Evolutionary conservation across 2,797 vertebrate species (phyloP).

Genomic region (Phrynocephalus vlangalii): DNA sequence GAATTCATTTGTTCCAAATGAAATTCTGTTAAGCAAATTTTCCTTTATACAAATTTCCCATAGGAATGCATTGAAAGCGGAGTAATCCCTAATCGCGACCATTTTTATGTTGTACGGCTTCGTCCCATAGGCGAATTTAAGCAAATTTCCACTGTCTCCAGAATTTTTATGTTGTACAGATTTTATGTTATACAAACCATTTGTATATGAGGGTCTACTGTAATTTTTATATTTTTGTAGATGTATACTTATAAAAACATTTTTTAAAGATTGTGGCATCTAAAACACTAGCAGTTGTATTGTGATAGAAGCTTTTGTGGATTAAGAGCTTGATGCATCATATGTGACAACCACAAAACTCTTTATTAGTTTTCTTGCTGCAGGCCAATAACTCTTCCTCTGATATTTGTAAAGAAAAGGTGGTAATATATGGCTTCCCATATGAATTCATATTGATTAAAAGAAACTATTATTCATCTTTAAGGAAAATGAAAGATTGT

Average conservation of each 20-base stretch:
- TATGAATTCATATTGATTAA: conserved; percentile 13
- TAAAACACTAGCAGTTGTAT: not conserved
- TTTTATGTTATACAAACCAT: no score
- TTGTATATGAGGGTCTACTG: no score
- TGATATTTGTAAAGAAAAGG: not conserved
- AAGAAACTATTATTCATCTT: conserved; percentile 50
- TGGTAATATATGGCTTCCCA: not conserved
- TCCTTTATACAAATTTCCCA: no score
- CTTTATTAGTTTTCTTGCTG: not conserved
- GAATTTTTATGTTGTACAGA: no score
- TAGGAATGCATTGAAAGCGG: no score
- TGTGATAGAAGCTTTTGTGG: not conserved
- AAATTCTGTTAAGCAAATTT: no score
- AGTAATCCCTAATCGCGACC: no score
- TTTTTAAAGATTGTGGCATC: not conserved
- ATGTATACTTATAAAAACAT: not conserved
- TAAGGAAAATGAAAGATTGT: conserved; percentile 95
- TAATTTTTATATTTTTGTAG: not conserved
- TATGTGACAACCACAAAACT: not conserved
- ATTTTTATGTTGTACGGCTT: no score
- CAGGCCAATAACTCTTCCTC: not conserved
- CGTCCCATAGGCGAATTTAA: no score
- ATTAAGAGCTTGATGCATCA: not conserved
- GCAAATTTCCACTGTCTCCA: no score
- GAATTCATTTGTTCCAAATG: no score